phyloP scores from a whole-genome alignment of 2,888 invertebrate genomes.

The Allolobophora icterica region DNA sequence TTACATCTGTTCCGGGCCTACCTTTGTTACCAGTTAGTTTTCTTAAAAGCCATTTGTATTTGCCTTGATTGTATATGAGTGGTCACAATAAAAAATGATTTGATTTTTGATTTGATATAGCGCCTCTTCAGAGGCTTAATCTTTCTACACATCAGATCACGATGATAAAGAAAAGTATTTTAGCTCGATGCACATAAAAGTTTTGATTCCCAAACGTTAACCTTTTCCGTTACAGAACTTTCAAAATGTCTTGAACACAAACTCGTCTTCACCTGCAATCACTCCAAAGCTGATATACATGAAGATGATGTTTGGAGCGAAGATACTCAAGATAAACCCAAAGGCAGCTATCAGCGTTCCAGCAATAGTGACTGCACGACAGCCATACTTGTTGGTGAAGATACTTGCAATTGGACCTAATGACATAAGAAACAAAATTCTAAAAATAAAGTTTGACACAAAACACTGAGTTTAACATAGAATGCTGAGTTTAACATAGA shows the following conservation, averaged over 20 bases:
- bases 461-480: not conserved
- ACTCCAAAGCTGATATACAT: conserved; percentile 90
- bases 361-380: conserved; percentile 85
- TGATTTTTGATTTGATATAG: too few species aligned
- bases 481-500: too few species aligned
- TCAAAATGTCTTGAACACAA: not conserved
- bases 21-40: too few species aligned
- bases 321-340: conserved; percentile 81
- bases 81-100: too few species aligned
- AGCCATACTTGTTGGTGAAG: conserved; percentile 92
- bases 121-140: too few species aligned
- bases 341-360: conserved; percentile 78
- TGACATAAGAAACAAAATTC: conserved; percentile 32
- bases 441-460: not conserved
- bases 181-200: too few species aligned
- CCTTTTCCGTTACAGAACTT: not conserved
- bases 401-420: conserved; percentile 93
- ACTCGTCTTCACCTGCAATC: conserved; percentile 73
- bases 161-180: too few species aligned
- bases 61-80: too few species aligned
- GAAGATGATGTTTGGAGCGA: conserved; percentile 81
- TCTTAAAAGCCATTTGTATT: too few species aligned
- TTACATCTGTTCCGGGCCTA: too few species aligned
- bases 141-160: too few species aligned
- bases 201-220: not conserved